Evolutionary conservation across 2,113 vertebrate species (phyloP), one percentile per base, ranked within the genome.

Genomic region (Noctilio leporinus): DNA sequence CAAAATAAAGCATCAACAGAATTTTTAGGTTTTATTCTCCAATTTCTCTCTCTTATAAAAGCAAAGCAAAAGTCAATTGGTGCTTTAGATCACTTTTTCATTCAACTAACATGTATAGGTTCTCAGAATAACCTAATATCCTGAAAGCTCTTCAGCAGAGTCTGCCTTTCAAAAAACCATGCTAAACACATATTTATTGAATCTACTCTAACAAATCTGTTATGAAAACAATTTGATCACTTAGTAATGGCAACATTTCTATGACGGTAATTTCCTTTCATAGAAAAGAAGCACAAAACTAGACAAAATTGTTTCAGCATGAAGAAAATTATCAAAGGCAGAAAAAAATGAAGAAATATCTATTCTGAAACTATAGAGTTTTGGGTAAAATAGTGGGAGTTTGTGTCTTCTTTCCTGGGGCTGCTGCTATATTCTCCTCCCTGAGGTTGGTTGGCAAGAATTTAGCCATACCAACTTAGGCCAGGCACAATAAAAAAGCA

Each of bases 1-100:
- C 19, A 78, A 95, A 87, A 93, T 43, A 84, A 72, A 93, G 24
- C 24, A 93, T 62, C 49, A 83, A 24, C 87, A 87, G n/a, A 73
- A 49, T 85, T 69, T 64, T n/a, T 51, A 76, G 35, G 4, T 81
- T 59, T 64, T 35, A 20, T 10, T 83, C 35, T 67, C 22, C 6
- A 86, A 88, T 55, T 85, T 40, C 15, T 87, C 17, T 26, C 5
- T 90, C 45, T 86, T 82, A 75, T 45, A 53, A 93, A 95, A 67
- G 26, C 24, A 76, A 82, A 89, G 81, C 33, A 75, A 89, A 85
- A 26, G 5, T n/a, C 84, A 22, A 2, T 30, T 81, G 6, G 0
- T 47, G 5, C 17, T 85, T 87, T 70, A 90, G 38, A 45, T 67
- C 43, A 62, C 40, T 15, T 88, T 73, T 55, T 94, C 85, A 84